Base-by-base conservation (phyloP, 2,797 vertebrate genomes). In the Chaetophractus vellerosus region DNA sequence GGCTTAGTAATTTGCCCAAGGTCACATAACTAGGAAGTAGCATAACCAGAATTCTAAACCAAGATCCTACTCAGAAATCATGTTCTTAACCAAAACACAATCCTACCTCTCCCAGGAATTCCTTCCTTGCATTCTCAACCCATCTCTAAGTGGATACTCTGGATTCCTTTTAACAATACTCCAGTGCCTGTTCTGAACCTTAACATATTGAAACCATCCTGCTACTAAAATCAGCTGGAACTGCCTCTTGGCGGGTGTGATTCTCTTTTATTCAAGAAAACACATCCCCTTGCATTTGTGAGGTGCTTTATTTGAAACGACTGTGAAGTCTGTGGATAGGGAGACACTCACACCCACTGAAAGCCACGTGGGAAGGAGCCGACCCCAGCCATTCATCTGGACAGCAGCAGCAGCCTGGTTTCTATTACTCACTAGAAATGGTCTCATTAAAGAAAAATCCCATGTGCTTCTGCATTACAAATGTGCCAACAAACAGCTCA, bases 401-500 rank as follows among this genome's bases (percentile, higher is more conserved):
- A 85, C 48, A 48, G 50, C 33, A 83, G 14, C 72, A 63, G 69
- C 57, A 59, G 21, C 75, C 41, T 75, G 75, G 87, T 90, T 79
- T 75, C 89, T 82, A 72, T 69, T 52, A 4, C 0, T 0, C 69
- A 36, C 59, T 66, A 72, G 2, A 81, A 91, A 10, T 33, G 23
- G 33, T 8, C 55, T 74, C 86, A 14, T 16, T 69, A 93, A 80
- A 88, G 74, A 93, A 91, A 31, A 96, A 68, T 36, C 63, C 57
- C 45, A 45, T 57, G 23, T 69, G 59, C 18, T 50, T 38, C 36
- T 0, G 0, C 28, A 68, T 61, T 63, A 23, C 52, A 41, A 28
- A 89, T 75, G 57, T 82, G 69, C 79, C 88, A 63, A 75, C 6
- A 85, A 71, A 57, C 15, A 76, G 85, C 82, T 78, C 64, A 95